These are phyloP conservation scores for Pseudomyrmex concolor DNA, from an alignment of 1,140 invertebrate species.

Conservation along the genomic window DNA sequence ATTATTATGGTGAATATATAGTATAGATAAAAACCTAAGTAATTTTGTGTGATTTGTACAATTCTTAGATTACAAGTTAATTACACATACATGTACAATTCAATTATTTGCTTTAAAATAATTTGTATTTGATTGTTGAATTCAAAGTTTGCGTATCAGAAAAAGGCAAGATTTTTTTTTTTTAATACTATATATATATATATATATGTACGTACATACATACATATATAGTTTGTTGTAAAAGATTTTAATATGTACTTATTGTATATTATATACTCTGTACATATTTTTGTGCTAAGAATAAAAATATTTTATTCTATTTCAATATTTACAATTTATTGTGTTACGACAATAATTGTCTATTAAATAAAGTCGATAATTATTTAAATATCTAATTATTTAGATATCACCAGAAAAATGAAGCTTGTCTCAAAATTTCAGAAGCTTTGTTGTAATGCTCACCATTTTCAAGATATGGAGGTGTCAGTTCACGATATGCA, in stretches of 20 bases:
- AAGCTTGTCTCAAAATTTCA: constrained; percentile 87
- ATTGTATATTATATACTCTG: constrained; percentile 12
- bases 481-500: constrained; percentile 97
- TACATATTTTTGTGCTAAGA: constrained; percentile 5
- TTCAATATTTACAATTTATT: constrained; percentile 2
- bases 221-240: neutral
- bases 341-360: neutral
- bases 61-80: constrained; percentile 38
- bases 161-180: neutral
- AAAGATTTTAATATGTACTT: neutral
- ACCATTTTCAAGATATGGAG: constrained; percentile 90
- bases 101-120: neutral
- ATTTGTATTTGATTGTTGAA: constrained; percentile 15
- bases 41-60: constrained; percentile 15
- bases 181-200: constrained; percentile 5
- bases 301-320: neutral
- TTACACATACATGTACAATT: constrained; percentile 14
- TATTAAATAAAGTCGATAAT: constrained; percentile 42
- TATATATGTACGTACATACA: too few species aligned
- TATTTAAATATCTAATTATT: constrained; percentile 33
- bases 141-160: neutral
- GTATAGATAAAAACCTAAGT: neutral
- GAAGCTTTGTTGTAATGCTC: constrained; percentile 85
- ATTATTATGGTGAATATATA: neutral
- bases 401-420: constrained; percentile 86